Evolutionary conservation across 64 coral and sea anemone species (phyloP), one percentile per base, ranked within the genome.

Genomic region (Montipora efflorescens): DNA sequence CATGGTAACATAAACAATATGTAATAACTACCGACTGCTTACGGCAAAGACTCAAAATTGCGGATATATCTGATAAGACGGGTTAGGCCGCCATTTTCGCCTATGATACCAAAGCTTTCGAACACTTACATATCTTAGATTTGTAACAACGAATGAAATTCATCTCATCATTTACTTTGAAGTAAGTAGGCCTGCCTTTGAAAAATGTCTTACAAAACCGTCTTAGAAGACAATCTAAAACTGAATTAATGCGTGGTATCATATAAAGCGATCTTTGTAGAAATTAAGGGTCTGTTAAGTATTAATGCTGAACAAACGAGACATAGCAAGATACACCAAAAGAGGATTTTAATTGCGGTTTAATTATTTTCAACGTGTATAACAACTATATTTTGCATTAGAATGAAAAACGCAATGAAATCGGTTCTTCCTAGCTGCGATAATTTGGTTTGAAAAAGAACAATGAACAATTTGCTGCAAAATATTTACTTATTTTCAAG

Each of bases 111-210:
- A 57, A 57, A 57, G 7, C 53, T 57, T 57, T 57, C 11, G 3
- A 8, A 8, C 53, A 57, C 11, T 11, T 11, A 11, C 53, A 8
- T 57, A 8, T 11, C 11, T 57, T 57, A 57, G 53, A 11, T 57
- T 11, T 72, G 61, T 86, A 86, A 19, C 59, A 84, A 47, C 28
- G 66, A 68, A 84, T 84, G 81, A 84, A 84, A 67, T 46, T 59
- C 22, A 84, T 84, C 64, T 21, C 47, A 45, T 84, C 67, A 59
- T 84, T 68, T 84, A 15, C 43, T 47, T 84, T 67, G 19, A 18
- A 45, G 59, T 67, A 25, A 84, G 23, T 62, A 18, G 22, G 81
- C 61, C 47, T 84, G 14, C 61, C 44, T 84, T 47, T 67, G 59
- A 84, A 67, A 67, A 68, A 84, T 43, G 81, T 19, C 43, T 46